Evolutionary conservation across 2,113 vertebrate genomes (phyloP), one percentile per base, ranked within the genome.

Genomic region (Marmota flaviventris): DNA sequence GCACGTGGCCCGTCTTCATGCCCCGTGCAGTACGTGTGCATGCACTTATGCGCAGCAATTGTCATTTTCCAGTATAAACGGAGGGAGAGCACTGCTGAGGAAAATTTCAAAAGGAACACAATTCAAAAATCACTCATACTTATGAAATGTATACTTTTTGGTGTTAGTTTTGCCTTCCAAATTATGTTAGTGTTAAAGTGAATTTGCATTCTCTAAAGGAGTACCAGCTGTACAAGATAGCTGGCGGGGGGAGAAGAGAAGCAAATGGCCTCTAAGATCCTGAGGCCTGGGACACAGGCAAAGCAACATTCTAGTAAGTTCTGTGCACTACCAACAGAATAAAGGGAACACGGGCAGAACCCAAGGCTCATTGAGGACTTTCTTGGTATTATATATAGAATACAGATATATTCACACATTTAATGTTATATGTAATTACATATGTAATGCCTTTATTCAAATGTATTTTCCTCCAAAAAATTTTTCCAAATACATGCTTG

Each of bases 31-130:
- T 20, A 37, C 2, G 12, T 12, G 18, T 10, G 32, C 17, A 34
- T 2, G 12, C 9, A 25, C 6, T 24, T 1, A 13, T 0, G 2
- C 0, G 4, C 3, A 7, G 3, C 12, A 22, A 8, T 9, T 18
- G 20, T 79, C 42, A 45, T 58, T 82, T 69, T 56, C 34, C 8
- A 84, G 1, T 4, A 29, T 56, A n/a, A 37, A 25, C 14, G 20
- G 17, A 76, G 27, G 25, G 17, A 76, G 27, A n/a, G 61, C 0
- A 1, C 0, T 6, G 13, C 16, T 39, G n/a, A 27, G 61, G 53
- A 89, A 92, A 45, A 34, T 61, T 45, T 76, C 32, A 72, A 79
- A 70, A 0, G 29, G 48, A 78, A 79, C 48, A 72, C 48, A 88
- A n/a, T 61, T 53, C 39, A 24, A 16, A 89, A 65, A 32, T 9